Base-by-base conservation (phyloP, 2,797 vertebrate species). In the Artibeus lituratus region DNA sequence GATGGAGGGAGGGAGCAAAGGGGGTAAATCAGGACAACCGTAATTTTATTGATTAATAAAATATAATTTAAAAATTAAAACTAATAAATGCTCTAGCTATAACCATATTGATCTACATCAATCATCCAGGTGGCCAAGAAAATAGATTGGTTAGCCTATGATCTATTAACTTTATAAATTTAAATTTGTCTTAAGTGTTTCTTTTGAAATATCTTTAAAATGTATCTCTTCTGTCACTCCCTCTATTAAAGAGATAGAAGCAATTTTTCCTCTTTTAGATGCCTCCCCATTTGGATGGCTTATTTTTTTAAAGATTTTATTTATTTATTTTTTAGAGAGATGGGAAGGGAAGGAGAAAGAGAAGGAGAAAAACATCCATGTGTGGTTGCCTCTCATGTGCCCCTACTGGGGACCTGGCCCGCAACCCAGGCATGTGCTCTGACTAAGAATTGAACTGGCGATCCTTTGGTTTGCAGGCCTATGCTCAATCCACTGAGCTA, bases 161-260 rank as follows among this genome's bases (percentile, higher is more conserved):
- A 59, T 65, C 22, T 83, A 77, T 69, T 95, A 21, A 86, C 78
- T 87, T 77, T 72, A 85, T 85, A 47, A 77, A 87, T 92, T 97
- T 94, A 87, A 91, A 77, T 87, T 47, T 95, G 83, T 35, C 47
- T 84, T 77, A 84, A 90, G 81, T 94, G 74, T 92, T 94, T 92
- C 51, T 73, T 37, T 65, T 57, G 62, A 93, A 78, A 80, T 73
- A 59, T 22, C 35, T 92, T 88, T 51, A 74, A 44, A 55, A 16
- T 81, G 55, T 35, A 39, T 90, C 14, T 93, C 57, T 35, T 93
- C 51, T 53, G 26, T 90, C 39, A 77, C 16, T 29, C 67, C 24
- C 35, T 32, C 83, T 94, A 92, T 94, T 91, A 80, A 76, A 55
- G 18, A 83, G 49, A 47, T n/a, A 19, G 18, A 80, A 47, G 14